Evolutionary conservation across 2,797 vertebrate genomes (phyloP).

Genomic region (Sciaenops ocellatus): DNA sequence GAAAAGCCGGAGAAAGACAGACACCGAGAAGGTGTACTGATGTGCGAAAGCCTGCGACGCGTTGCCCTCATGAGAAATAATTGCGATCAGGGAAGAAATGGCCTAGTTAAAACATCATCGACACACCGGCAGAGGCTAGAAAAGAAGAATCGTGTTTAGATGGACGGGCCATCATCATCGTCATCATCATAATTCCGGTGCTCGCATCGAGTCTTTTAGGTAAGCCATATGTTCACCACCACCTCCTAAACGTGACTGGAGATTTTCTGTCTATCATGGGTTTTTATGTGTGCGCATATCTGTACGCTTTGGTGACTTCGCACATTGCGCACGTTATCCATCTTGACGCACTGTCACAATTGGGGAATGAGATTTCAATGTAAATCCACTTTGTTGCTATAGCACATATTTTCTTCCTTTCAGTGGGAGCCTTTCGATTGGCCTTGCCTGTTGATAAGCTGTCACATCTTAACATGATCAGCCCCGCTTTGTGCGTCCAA

Average conservation of each 20-base stretch:
- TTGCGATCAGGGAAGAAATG: slow-evolving; percentile 77
- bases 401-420: slow-evolving; percentile 63
- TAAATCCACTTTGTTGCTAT: slow-evolving; percentile 76
- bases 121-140: slow-evolving; percentile 61
- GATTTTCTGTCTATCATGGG: slow-evolving; percentile 50
- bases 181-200: slow-evolving; percentile 65
- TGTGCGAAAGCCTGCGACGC: slow-evolving; percentile 80
- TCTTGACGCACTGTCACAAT: slow-evolving; percentile 83
- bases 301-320: slow-evolving; percentile 76
- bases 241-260: slow-evolving; percentile 61
- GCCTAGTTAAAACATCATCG: slow-evolving; percentile 73
- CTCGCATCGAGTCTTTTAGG: slow-evolving; percentile 72
- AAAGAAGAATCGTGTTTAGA: slow-evolving; percentile 62
- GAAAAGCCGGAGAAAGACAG: slow-evolving; percentile 83
- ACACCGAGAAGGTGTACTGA: slow-evolving; percentile 82
- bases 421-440: slow-evolving; percentile 62
- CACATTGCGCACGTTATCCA: slow-evolving; percentile 79
- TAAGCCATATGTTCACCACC: slow-evolving; percentile 73
- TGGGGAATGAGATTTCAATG: slow-evolving; percentile 60
- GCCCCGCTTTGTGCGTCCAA: slow-evolving; percentile 51
- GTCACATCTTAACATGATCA: slow-evolving; percentile 65
- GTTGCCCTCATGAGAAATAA: slow-evolving; percentile 80
- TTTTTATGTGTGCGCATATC: slow-evolving; percentile 75
- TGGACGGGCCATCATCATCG: slow-evolving; percentile 69
- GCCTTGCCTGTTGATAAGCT: slow-evolving; percentile 83